Base-by-base conservation (phyloP, 2,888 invertebrate genomes). In the Tetrapedia diversipes region DNA sequence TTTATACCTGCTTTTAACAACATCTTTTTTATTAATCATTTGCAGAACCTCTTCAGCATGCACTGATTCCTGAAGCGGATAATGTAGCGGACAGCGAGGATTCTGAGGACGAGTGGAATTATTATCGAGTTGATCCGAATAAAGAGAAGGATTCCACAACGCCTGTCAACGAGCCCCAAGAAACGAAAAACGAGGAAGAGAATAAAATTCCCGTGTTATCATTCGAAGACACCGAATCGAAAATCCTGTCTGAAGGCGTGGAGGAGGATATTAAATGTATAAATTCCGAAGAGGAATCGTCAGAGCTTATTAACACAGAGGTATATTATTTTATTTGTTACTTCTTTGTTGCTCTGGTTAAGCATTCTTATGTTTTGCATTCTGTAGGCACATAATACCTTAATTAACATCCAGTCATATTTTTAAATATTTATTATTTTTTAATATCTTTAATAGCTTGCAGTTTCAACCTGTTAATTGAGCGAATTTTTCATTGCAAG, bases 21-120 rank as follows among this genome's bases (percentile, higher is more conserved):
- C n/a, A n/a, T n/a, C 27, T 27, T 6, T 37, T 16, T 53, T 8
- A 14, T 69, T 14, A 6, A 54, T 49, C 47, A 22, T 75, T 89
- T 87, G 0, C 86, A 91, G 91, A 90, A 81, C 71, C 86, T 78
- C 84, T 84, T 84, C 89, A 89, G 82, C 85, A 89, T 87, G 90
- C 83, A 78, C 82, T 89, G 82, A 87, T 89, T 71, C 84, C 87
- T 56, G 92, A 91, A 91, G 93, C 94, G 92, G 95, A 95, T 93
- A 95, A 95, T 94, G 95, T 95, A 94, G 95, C 93, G 89, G 95
- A 95, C 92, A 95, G 95, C 88, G 95, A 95, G 86, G 96, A 96
- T 85, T 95, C 96, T 84, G 96, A 96, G 92, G 97, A 96, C 95
- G 97, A 97, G 95, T 97, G 96, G 96, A 96, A 97, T 92, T 97